phyloP scores from a whole-genome alignment of 1,140 invertebrate genomes.

The Cotesia vestalis region DNA sequence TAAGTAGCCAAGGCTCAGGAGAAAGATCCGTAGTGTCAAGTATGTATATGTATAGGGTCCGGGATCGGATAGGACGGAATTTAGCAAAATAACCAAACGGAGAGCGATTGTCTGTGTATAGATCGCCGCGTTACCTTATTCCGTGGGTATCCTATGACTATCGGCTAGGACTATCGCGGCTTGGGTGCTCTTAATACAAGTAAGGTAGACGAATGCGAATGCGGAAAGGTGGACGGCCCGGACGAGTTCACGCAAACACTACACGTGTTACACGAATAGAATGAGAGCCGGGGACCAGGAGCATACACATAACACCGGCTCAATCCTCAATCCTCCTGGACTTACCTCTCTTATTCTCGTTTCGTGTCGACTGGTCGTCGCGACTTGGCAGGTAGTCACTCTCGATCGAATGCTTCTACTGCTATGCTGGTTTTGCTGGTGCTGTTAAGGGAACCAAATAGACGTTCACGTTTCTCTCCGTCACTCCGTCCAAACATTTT shows the following conservation, averaged over 20 bases:
- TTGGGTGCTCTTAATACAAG: background rate
- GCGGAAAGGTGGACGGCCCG: constrained; percentile 37
- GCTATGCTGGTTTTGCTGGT: no score
- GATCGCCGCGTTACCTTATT: constrained; percentile 50
- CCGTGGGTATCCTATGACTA: constrained; percentile 6
- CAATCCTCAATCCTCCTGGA: background rate
- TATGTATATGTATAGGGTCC: background rate
- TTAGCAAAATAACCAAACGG: background rate
- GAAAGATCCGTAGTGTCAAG: background rate
- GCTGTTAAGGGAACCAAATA: background rate
- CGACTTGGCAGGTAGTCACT: constrained; percentile 44
- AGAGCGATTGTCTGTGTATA: constrained; percentile 53
- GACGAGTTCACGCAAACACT: constrained; percentile 63
- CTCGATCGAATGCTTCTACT: constrained; percentile 34
- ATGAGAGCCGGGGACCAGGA: constrained; percentile 48
- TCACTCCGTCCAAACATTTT: background rate
- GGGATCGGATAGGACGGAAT: background rate
- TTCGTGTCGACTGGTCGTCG: constrained; percentile 39
- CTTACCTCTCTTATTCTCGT: constrained; percentile 31
- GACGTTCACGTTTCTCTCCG: background rate
- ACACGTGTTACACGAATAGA: constrained; percentile 61
- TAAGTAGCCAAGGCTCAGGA: constrained; percentile 14
- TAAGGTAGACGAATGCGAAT: constrained; percentile 13
- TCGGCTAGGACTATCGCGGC: background rate
- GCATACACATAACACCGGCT: no score